Evolutionary conservation across 2,888 invertebrate species (phyloP).

Genomic region (Anaspis maculata): DNA sequence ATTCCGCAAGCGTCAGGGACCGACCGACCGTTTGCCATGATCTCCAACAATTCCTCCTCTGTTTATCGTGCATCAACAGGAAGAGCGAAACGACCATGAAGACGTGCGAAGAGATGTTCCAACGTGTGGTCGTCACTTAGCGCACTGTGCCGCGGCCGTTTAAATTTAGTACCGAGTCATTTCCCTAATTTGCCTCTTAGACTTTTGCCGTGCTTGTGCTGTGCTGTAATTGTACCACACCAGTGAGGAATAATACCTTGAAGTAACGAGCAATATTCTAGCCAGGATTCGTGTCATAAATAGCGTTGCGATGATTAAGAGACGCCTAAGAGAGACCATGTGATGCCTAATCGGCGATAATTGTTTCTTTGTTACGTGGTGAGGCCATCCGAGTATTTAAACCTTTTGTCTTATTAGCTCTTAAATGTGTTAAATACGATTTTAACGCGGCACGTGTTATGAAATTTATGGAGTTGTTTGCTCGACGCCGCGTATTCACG

Average conservation of each 20-base stretch:
- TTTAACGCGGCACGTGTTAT: slow-evolving; percentile 18
- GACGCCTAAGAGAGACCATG: slow-evolving; percentile 4
- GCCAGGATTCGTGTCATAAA: slow-evolving; percentile 1
- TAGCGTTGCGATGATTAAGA: slow-evolving; percentile 6
- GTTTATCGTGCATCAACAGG: too few relatives aligned
- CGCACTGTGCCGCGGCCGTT: too few relatives aligned
- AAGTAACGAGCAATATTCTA: too few relatives aligned
- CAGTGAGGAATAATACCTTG: too few relatives aligned
- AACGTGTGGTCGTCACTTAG: too few relatives aligned
- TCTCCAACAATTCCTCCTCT: too few relatives aligned
- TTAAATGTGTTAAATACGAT: slow-evolving; percentile 18
- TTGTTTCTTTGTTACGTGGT: slow-evolving; percentile 16
- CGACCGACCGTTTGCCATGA: too few relatives aligned
- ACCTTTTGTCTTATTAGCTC: slow-evolving; percentile 18
- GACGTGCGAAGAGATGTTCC: too few relatives aligned
- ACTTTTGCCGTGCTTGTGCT: too few relatives aligned
- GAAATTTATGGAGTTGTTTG: slow-evolving; percentile 20
- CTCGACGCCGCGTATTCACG: slow-evolving; percentile 12
- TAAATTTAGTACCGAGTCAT: slow-evolving; percentile 9
- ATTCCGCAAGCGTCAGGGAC: too few relatives aligned
- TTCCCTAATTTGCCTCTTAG: slow-evolving; percentile 13
- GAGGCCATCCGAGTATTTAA: slow-evolving; percentile 15
- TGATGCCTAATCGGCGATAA: slow-evolving; percentile 15
- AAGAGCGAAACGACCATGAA: too few relatives aligned
- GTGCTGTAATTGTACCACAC: too few relatives aligned